A percentile compares a stretch with the other conserved stretches of the same genome.
Evolutionary conservation across 2,113 vertebrate species (phyloP).

Genomic region (Cygnus buccinator): DNA sequence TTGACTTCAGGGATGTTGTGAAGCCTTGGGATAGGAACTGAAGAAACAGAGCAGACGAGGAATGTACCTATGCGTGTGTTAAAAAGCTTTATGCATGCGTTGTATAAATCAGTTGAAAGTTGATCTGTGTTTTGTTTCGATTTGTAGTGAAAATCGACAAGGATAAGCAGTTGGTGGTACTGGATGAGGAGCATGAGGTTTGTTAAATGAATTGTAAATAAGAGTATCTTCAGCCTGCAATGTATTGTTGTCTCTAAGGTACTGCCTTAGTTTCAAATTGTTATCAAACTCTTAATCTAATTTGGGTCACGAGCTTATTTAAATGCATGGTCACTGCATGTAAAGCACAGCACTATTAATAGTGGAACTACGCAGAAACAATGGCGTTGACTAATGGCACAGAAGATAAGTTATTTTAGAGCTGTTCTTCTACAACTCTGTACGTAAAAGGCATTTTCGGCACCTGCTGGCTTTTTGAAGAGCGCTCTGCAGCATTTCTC

Average conservation of each 20-base stretch:
- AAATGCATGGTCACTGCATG: conserved; percentile 58
- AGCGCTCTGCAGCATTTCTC: conserved; percentile 32
- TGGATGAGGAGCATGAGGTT: conserved; percentile 96
- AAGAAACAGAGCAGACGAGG: not conserved
- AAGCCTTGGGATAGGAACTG: not conserved
- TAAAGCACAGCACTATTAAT: conserved; percentile 57
- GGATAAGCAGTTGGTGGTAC: conserved; percentile 91
- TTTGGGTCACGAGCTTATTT: conserved; percentile 60
- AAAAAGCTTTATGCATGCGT: not conserved
- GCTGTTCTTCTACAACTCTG: not conserved
- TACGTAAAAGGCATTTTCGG: not conserved
- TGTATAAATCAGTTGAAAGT: not conserved
- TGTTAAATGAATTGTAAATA: conserved; percentile 74
- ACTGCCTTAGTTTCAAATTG: conserved; percentile 64
- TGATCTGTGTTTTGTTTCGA: conserved; percentile 64
- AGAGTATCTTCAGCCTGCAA: conserved; percentile 70
- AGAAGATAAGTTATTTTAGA: not conserved
- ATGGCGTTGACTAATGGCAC: conserved; percentile 19
- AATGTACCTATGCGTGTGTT: not conserved
- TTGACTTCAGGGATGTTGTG: not conserved
- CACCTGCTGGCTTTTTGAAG: conserved; percentile 34
- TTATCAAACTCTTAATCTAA: conserved; percentile 69
- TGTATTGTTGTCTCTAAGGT: conserved; percentile 63
- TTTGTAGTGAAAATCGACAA: conserved; percentile 97
- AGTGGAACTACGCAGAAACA: conserved; percentile 19